phyloP scores from a whole-genome alignment of 2,113 vertebrate genomes.

The Gila orcuttii region DNA sequence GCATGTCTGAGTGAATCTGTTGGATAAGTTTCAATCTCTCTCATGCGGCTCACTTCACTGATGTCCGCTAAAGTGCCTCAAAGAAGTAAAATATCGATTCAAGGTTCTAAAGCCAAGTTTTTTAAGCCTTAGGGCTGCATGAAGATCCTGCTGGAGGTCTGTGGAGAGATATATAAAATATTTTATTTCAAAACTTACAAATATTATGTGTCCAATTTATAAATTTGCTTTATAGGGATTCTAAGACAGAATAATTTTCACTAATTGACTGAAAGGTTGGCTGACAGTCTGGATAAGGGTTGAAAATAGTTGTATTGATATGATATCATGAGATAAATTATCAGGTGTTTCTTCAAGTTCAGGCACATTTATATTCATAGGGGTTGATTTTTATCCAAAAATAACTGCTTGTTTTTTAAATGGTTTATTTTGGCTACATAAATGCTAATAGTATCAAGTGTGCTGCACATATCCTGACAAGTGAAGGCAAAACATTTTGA shows the following conservation, averaged over 20 bases:
- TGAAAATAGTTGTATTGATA: not conserved
- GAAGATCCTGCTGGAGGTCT: not conserved
- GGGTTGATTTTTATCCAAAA: not conserved
- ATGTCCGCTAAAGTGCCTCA: conserved; percentile 7
- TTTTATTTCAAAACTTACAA: not conserved
- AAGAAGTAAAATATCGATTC: conserved; percentile 1
- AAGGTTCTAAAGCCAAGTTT: not conserved
- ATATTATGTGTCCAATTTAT: not conserved
- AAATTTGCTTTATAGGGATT: not conserved
- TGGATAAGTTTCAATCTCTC: not conserved
- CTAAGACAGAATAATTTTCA: not conserved
- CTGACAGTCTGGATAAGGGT: too few relatives aligned
- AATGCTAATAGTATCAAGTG: not conserved
- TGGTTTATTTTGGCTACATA: not conserved
- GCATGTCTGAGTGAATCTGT: not conserved
- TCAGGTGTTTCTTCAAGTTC: too few relatives aligned
- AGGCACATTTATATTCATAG: too few relatives aligned
- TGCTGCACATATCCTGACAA: too few relatives aligned
- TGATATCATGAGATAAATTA: not conserved
- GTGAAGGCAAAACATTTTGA: too few relatives aligned
- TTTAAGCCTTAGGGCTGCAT: not conserved
- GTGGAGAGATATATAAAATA: not conserved
- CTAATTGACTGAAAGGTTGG: not conserved
- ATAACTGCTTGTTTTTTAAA: not conserved
- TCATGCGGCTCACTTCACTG: conserved; percentile 1